Base-by-base conservation (phyloP, 1,140 invertebrate genomes). In the Armadillidium nasatum region DNA sequence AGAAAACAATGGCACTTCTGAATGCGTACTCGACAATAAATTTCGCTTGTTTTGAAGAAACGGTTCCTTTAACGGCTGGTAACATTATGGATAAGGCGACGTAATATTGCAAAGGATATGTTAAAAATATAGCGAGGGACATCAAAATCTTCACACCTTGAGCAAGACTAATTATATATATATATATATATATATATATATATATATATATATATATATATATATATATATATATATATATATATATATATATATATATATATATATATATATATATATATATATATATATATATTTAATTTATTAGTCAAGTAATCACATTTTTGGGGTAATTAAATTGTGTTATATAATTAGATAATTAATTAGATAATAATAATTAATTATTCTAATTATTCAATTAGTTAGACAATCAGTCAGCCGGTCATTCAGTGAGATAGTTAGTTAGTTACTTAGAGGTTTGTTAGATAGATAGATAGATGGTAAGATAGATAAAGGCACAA, bases 61-160 rank as follows among this genome's bases (percentile, higher is more conserved):
- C 50, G 0, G 2, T 15, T 2, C 2, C 19, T 13, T 3, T 7
- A 19, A 93, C 84, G 69, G 84, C 86, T 0, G 93, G 93, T 89
- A 93, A 95, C 19, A 96, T 88, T 76, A 97, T 94, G 80, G 91
- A 91, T 83, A 96, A 90, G 7, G 95, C 93, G 33, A 97, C 94
- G 85, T 96, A 97, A 80, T 96, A 93, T 85, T 97, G 95, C n/a
- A 97, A 87, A 23, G 92, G 90, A 84, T 95, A 96, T 0, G 92
- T 93, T 10, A 96, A 86, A 82, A 95, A 94, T 77, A 96, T 94
- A 0, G 93, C 90, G 0, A 93, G 81, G 0, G 92, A 92, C 92
- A 96, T 95, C 82, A 91, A 90, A 13, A 93, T 83, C 71, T 92
- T 88, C 7, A 95, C 93, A 78, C 89, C 87, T 84, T 94, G 89